A percentile compares a stretch with the other conserved stretches of the same genome.
Conservation (phyloP, 2,113 vertebrate genomes). For the Petaurus breviceps region DNA sequence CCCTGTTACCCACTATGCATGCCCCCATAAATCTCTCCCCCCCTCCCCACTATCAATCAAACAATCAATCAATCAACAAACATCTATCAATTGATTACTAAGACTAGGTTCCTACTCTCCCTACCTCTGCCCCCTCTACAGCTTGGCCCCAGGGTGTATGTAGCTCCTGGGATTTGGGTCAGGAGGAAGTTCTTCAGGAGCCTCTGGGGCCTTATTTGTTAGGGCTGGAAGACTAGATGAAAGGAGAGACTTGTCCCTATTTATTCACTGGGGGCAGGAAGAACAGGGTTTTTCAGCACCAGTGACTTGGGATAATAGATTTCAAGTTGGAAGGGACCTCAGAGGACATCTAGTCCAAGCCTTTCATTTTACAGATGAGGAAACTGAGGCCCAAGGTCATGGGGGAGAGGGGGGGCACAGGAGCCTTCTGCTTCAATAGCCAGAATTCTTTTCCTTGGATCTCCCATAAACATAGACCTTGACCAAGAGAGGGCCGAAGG, state of each 20-base stretch:
- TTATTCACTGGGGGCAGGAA: background rate
- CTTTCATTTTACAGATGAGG: background rate
- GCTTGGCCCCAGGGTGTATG: slow-evolving; percentile 10
- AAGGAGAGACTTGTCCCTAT: background rate
- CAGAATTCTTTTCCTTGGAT: background rate
- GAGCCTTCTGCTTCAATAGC: background rate
- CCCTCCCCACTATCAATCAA: no score
- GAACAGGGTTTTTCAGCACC: background rate
- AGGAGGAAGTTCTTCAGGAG: slow-evolving; percentile 2
- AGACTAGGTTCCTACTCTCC: background rate
- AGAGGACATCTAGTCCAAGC: background rate
- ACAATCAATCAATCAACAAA: no score
- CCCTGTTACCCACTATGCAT: background rate
- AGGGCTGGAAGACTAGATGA: background rate
- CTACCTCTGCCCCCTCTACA: slow-evolving; percentile 19
- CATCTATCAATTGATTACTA: background rate
- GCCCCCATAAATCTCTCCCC: background rate
- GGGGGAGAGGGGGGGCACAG: no score
- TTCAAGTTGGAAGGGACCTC: background rate
- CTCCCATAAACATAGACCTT: background rate
- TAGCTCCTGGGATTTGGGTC: slow-evolving; percentile 39
- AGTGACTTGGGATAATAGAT: background rate
- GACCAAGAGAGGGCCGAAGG: background rate
- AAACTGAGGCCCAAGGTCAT: background rate
- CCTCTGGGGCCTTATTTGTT: slow-evolving; percentile 19